Evolutionary conservation across 2,797 vertebrate genomes (phyloP).

Genomic region (Aselliscus stoliczkanus): DNA sequence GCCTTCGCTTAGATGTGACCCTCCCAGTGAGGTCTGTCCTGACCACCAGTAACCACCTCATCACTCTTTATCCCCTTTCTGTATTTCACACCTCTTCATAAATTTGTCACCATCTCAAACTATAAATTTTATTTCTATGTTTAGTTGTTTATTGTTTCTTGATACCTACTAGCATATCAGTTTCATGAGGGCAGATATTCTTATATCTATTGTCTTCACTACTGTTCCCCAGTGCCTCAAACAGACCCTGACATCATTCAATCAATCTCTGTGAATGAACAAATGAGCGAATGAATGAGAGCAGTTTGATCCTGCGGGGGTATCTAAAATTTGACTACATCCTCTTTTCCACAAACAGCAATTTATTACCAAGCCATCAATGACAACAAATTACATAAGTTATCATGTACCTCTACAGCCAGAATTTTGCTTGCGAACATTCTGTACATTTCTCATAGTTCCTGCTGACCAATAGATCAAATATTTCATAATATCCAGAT

Average conservation of each 20-base stretch:
- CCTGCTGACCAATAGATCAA: constrained; percentile 11
- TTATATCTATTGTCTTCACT: not conserved
- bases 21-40: not conserved
- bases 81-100: not conserved
- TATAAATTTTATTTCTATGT: not conserved
- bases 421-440: not conserved
- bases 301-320: not conserved
- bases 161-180: not conserved
- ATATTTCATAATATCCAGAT: not conserved
- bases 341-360: not conserved
- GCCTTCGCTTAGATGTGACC: not conserved
- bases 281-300: not conserved
- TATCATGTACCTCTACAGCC: not conserved
- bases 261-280: not conserved
- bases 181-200: not conserved
- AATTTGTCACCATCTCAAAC: not conserved
- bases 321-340: not conserved
- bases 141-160: not conserved
- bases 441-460: not conserved
- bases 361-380: not conserved
- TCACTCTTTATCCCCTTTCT: not conserved
- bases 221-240: not conserved
- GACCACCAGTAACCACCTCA: not conserved
- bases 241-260: not conserved
- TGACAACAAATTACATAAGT: not conserved